phyloP scores from a whole-genome alignment of 2,113 vertebrate species.

The Upupa epops region DNA sequence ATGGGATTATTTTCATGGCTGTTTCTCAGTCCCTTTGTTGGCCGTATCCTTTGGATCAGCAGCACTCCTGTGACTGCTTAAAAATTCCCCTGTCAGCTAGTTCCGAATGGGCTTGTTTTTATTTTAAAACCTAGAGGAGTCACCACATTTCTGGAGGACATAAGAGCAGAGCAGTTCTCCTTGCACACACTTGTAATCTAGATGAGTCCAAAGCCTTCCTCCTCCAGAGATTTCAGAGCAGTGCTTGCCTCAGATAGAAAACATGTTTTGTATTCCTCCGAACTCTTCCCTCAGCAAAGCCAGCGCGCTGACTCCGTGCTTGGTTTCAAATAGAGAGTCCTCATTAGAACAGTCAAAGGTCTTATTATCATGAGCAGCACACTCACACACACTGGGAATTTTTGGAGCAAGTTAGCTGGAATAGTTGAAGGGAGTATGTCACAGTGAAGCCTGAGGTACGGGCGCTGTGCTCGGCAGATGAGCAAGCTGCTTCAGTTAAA shows the following conservation, averaged over 20 bases:
- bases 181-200: not conserved
- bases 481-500: slow-evolving; percentile 51
- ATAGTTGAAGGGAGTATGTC: slow-evolving; percentile 27
- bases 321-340: not conserved
- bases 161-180: not conserved
- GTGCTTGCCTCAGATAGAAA: not conserved
- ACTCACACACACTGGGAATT: not conserved
- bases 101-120: not conserved
- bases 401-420: slow-evolving; percentile 24
- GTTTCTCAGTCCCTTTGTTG: no score
- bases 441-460: not conserved
- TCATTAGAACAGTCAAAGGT: not conserved
- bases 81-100: no score
- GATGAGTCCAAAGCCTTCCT: not conserved
- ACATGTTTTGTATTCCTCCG: not conserved
- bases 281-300: not conserved
- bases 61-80: no score
- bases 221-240: not conserved
- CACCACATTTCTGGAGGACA: not conserved
- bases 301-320: not conserved
- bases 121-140: not conserved
- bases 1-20: no score
- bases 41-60: no score
- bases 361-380: not conserved
- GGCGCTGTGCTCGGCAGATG: not conserved